phyloP scores from a whole-genome alignment of 2,797 vertebrate species.

The Macrochelys suwanniensis region DNA sequence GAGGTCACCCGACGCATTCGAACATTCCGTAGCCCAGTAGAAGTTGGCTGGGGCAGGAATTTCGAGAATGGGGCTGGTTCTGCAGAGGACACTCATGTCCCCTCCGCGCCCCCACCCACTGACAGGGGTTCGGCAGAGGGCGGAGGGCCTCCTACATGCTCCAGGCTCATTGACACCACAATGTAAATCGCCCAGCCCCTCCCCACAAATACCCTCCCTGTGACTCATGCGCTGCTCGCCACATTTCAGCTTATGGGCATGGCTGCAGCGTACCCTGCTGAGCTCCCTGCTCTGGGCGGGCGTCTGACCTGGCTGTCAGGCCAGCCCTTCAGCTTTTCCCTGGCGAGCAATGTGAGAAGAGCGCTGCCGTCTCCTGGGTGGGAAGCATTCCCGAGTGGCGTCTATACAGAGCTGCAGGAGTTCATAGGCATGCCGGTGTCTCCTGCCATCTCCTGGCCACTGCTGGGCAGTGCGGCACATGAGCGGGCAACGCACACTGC shows the following conservation, averaged over 20 bases:
- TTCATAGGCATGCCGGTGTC: neutral
- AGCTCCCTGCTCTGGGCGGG: neutral
- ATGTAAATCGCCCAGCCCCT: neutral
- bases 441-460: neutral
- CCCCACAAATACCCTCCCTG: neutral
- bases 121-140: neutral
- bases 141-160: neutral
- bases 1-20: fast-evolving
- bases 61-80: neutral
- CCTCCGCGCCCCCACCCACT: too few species aligned
- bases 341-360: neutral
- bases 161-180: neutral
- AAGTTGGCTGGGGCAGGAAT: neutral
- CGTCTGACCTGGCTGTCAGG: neutral
- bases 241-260: neutral
- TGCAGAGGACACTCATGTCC: neutral
- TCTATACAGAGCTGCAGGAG: neutral
- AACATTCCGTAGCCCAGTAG: neutral
- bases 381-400: neutral
- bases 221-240: neutral
- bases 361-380: neutral
- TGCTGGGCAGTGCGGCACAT: neutral
- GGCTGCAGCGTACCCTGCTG: neutral
- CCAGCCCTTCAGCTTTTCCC: neutral
- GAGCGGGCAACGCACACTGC: neutral